phyloP scores from a whole-genome alignment of 1,140 invertebrate species.

The Pararge aegeria region DNA sequence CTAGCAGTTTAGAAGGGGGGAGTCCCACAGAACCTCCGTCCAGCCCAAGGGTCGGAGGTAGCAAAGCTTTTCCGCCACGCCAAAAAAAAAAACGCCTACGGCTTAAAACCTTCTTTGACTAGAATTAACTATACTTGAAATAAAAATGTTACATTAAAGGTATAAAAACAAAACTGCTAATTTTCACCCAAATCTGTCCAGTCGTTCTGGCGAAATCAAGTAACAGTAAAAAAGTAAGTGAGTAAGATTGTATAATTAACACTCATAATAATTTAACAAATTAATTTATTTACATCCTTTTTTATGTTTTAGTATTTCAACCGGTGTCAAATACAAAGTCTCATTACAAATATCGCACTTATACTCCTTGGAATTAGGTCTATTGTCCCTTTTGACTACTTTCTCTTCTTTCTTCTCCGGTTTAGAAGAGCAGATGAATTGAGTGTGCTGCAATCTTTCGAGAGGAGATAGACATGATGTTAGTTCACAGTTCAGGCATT shows the following conservation, averaged over 20 bases:
- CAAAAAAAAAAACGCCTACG: too few relatives aligned
- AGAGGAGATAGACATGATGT: slow-evolving; percentile 78
- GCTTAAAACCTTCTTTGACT: too few relatives aligned
- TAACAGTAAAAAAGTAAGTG: too few relatives aligned
- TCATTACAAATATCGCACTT: slow-evolving; percentile 86
- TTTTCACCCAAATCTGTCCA: too few relatives aligned
- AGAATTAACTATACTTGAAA: too few relatives aligned
- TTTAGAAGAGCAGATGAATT: slow-evolving; percentile 61
- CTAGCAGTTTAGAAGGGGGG: too few relatives aligned
- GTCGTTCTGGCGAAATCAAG: too few relatives aligned
- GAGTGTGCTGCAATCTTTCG: slow-evolving; percentile 80
- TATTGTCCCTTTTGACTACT: slow-evolving; percentile 64
- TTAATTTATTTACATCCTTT: slow-evolving; percentile 79
- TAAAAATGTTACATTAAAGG: too few relatives aligned
- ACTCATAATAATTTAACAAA: neutral
- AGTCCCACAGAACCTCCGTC: too few relatives aligned
- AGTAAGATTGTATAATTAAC: neutral
- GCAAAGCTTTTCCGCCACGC: too few relatives aligned
- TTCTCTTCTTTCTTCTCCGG: slow-evolving; percentile 49
- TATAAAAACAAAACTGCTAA: too few relatives aligned
- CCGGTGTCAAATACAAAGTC: slow-evolving; percentile 86
- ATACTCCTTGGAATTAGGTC: slow-evolving; percentile 85
- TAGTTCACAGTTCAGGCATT: slow-evolving; percentile 79
- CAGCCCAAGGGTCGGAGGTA: too few relatives aligned
- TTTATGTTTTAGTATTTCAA: slow-evolving; percentile 88